Conservation (phyloP, 1,140 invertebrate genomes). For the Ruditapes philippinarum region DNA sequence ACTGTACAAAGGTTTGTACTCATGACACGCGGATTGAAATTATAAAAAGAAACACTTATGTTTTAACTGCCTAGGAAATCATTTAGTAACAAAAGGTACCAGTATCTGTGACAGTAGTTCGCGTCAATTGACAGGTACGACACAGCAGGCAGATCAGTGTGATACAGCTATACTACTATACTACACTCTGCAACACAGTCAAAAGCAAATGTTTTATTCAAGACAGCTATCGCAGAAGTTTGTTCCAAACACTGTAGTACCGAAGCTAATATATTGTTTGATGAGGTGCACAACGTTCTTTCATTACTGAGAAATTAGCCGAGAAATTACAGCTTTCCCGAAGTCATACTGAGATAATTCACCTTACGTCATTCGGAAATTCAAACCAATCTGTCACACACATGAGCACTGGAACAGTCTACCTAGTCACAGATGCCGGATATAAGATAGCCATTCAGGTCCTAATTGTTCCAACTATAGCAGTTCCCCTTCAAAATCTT, state of each 20-base stretch:
- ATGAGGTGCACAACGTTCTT: slow-evolving; percentile 51
- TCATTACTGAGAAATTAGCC: slow-evolving; percentile 47
- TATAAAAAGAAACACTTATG: slow-evolving; percentile 25
- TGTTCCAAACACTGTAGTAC: not conserved
- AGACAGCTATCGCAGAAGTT: not conserved
- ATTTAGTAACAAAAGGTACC: slow-evolving; percentile 25
- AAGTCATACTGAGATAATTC: not conserved
- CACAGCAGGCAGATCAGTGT: too few relatives aligned
- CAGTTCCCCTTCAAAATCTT: not conserved
- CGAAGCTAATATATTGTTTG: slow-evolving; percentile 47
- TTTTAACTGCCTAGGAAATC: slow-evolving; percentile 8
- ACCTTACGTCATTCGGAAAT: slow-evolving; percentile 4
- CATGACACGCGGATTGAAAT: not conserved
- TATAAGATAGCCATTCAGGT: slow-evolving; percentile 6
- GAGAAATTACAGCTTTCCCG: not conserved
- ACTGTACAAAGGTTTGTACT: not conserved
- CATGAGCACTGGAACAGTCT: slow-evolving; percentile 3
- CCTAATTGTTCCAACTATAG: slow-evolving; percentile 25
- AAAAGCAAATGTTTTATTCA: not conserved
- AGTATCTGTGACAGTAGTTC: not conserved
- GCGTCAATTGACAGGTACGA: too few relatives aligned
- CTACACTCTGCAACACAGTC: not conserved
- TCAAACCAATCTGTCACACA: not conserved
- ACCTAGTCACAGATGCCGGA: slow-evolving; percentile 1
- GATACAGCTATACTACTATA: too few relatives aligned